These are phyloP conservation scores for Drosophila melanica DNA, from an alignment of 1,140 invertebrate genomes.

Conservation along the genomic window DNA sequence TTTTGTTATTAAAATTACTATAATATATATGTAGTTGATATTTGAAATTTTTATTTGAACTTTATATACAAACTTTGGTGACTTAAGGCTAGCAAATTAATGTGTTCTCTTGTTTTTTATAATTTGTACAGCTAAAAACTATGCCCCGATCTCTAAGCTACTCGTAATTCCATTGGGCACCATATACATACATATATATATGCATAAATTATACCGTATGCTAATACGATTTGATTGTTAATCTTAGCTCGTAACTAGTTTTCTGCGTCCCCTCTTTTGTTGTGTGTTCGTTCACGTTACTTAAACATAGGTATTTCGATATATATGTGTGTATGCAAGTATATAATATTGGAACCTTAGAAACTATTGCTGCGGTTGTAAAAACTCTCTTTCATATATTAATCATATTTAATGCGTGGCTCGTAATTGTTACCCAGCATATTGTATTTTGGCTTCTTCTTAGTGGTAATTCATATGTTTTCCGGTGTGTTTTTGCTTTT, in stretches of 20 bases:
- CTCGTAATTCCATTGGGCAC: background rate
- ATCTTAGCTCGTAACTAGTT: conserved; percentile 52
- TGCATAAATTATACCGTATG: conserved; percentile 12
- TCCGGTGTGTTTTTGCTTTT: conserved; percentile 5
- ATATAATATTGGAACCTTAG: conserved; percentile 18
- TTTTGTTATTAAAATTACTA: too few relatives aligned
- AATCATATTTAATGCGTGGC: conserved; percentile 3
- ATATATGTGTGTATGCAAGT: conserved; percentile 6
- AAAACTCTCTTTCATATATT: conserved; percentile 12
- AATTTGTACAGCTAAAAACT: conserved; percentile 31
- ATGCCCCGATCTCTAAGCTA: conserved; percentile 1
- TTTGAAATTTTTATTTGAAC: conserved; percentile 73
- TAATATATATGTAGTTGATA: background rate
- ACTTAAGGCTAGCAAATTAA: conserved; percentile 62
- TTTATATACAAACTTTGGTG: conserved; percentile 77
- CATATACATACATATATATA: conserved; percentile 17
- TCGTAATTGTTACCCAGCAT: conserved; percentile 13
- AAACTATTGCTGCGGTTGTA: conserved; percentile 18
- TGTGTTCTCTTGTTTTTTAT: conserved; percentile 17
- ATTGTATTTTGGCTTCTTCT: conserved; percentile 38
- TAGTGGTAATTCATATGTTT: conserved; percentile 17
- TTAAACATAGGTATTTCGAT: conserved; percentile 15
- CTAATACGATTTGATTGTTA: conserved; percentile 62
- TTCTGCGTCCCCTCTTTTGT: conserved; percentile 15
- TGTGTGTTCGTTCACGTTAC: conserved; percentile 11